Conservation (phyloP, 2,113 vertebrate species). For the Pongo abelii region DNA sequence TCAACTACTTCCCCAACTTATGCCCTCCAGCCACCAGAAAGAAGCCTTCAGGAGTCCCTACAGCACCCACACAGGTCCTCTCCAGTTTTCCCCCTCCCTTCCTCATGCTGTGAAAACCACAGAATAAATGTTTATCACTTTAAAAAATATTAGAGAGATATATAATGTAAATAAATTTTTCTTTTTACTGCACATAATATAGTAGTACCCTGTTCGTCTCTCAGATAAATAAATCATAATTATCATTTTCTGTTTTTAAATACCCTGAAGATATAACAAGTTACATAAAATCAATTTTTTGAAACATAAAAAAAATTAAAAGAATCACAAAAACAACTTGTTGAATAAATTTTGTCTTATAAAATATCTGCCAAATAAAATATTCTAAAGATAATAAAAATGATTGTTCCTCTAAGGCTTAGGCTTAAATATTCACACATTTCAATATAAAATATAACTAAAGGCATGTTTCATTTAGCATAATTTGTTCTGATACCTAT, state of each 20-base stretch:
- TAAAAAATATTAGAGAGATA: neutral
- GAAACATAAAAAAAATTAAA: neutral
- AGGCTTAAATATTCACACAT: neutral
- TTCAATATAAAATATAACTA: neutral
- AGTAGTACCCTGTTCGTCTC: neutral
- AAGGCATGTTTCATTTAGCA: neutral
- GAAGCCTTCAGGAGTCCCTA: neutral
- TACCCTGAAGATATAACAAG: neutral
- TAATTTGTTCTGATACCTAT: neutral
- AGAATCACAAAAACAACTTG: neutral
- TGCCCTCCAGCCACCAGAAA: neutral
- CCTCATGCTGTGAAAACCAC: neutral
- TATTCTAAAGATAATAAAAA: neutral
- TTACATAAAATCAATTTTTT: neutral
- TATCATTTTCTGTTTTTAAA: neutral
- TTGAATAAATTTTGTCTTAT: neutral
- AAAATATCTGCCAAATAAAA: neutral
- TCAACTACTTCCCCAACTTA: accelerated
- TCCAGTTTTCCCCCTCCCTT: neutral
- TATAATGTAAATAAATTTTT: neutral
- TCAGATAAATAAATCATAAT: neutral
- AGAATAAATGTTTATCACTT: neutral
- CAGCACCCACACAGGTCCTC: too few relatives aligned
- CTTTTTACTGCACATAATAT: neutral
- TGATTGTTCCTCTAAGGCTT: neutral